Evolutionary conservation across 2,888 invertebrate genomes (phyloP).

Genomic region (Andrena hattorfiana): DNA sequence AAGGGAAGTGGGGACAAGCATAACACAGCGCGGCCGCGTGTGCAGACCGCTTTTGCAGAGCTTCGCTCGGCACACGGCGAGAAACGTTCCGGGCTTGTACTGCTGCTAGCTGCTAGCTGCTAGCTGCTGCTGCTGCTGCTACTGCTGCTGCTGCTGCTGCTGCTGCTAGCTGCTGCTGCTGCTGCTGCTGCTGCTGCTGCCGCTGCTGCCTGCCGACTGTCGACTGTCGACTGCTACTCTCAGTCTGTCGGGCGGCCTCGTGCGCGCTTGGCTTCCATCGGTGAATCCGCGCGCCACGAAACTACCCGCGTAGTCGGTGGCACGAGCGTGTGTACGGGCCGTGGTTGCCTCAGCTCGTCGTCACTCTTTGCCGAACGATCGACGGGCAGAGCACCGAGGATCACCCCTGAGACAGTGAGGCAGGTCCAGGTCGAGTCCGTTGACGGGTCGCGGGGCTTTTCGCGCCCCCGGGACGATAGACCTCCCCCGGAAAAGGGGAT

Average conservation of each 20-base stretch:
- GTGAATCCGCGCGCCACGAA: constrained; percentile 62
- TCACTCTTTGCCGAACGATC: constrained; percentile 51
- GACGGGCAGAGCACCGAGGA: constrained; percentile 8
- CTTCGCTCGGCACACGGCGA: constrained; percentile 71
- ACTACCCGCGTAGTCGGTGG: constrained; percentile 46
- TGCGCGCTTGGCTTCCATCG: constrained; percentile 72
- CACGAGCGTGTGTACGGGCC: constrained; percentile 5
- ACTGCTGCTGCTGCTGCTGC: constrained; percentile 15
- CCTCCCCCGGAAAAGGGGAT: neutral
- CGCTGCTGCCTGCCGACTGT: constrained; percentile 63
- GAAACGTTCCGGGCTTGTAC: constrained; percentile 70
- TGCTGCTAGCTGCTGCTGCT: constrained; percentile 52
- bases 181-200: constrained; percentile 64
- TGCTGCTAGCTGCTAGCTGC: constrained; percentile 55
- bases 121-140: constrained; percentile 42
- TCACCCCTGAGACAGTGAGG: constrained; percentile 54
- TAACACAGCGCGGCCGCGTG: constrained; percentile 73
- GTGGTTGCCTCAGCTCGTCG: constrained; percentile 7
- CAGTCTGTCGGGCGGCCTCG: constrained; percentile 77
- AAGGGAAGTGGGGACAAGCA: constrained; percentile 74
- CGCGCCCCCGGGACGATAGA: neutral
- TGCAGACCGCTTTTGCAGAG: constrained; percentile 73
- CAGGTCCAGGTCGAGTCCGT: constrained; percentile 50
- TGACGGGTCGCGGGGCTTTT: neutral
- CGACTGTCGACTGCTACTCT: constrained; percentile 68